These are phyloP conservation scores for Oreotrochilus melanogaster DNA, from an alignment of 2,113 vertebrate genomes.

Conservation along the genomic window DNA sequence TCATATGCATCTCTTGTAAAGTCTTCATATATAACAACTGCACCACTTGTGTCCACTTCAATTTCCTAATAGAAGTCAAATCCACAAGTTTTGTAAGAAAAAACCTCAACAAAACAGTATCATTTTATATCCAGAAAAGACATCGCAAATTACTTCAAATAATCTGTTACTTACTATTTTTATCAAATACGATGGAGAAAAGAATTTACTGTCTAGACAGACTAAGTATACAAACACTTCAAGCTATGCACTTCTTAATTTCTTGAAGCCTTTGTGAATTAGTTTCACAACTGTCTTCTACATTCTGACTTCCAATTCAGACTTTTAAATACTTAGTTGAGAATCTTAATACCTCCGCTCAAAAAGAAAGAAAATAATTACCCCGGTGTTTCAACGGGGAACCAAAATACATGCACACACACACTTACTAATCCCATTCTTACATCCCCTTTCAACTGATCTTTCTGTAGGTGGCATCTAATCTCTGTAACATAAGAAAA, in stretches of 20 bases:
- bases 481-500: not conserved
- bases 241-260: not conserved
- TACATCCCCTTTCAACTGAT: not conserved
- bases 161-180: not conserved
- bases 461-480: not conserved
- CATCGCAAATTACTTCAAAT: not conserved
- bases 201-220: not conserved
- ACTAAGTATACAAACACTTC: not conserved
- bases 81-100: not conserved
- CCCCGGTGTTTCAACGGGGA: not conserved
- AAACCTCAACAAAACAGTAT: not conserved
- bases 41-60: conserved; percentile 66
- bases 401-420: not conserved
- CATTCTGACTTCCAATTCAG: not conserved
- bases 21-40: conserved; percentile 70
- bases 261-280: not conserved
- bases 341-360: not conserved
- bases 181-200: not conserved
- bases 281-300: not conserved
- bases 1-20: conserved; percentile 76
- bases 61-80: conserved; percentile 62
- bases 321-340: not conserved
- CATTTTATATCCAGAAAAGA: not conserved
- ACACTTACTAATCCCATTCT: not conserved
- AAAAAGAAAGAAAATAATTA: not conserved